Percentiles rank a stretch among this genome's conserved stretches.
Evolutionary conservation across 2,113 vertebrate genomes (phyloP).

Genomic region (Struthio camelus): DNA sequence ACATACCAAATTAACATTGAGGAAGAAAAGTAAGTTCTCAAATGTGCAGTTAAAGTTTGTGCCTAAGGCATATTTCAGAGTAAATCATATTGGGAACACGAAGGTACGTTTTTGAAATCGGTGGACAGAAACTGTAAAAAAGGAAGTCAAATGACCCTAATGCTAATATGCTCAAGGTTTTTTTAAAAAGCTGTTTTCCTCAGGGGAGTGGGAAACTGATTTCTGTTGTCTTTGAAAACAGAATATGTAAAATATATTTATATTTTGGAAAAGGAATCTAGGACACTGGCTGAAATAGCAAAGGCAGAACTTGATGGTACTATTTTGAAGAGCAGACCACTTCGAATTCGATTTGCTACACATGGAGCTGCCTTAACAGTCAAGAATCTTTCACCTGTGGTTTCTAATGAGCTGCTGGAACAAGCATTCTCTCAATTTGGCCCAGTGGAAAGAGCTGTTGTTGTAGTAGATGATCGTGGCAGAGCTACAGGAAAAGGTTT

Average conservation of each 20-base stretch:
- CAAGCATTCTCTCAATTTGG: conserved; percentile 96
- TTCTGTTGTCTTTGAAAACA: neutral
- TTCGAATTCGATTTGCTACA: conserved; percentile 92
- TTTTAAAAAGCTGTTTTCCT: rapidly evolving
- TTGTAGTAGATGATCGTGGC: conserved; percentile 94
- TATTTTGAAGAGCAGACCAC: conserved; percentile 88
- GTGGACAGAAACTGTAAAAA: neutral
- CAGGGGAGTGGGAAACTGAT: rapidly evolving
- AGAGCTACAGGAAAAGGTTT: conserved; percentile 92
- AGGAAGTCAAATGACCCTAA: neutral
- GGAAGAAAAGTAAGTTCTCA: neutral
- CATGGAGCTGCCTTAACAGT: conserved; percentile 92
- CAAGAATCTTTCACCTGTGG: conserved; percentile 91
- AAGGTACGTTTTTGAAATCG: rapidly evolving
- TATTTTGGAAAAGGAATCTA: conserved; percentile 87
- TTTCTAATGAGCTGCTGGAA: conserved; percentile 96
- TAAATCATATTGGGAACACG: neutral
- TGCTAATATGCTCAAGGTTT: neutral
- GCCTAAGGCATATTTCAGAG: rapidly evolving
- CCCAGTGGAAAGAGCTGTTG: conserved; percentile 91
- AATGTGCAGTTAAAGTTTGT: neutral
- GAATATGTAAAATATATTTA: conserved; percentile 37
- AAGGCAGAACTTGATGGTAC: conserved; percentile 96
- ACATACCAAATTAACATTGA: neutral
- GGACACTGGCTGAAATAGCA: conserved; percentile 95